Base-by-base conservation (phyloP, 2,113 vertebrate species). In the Perca flavescens region DNA sequence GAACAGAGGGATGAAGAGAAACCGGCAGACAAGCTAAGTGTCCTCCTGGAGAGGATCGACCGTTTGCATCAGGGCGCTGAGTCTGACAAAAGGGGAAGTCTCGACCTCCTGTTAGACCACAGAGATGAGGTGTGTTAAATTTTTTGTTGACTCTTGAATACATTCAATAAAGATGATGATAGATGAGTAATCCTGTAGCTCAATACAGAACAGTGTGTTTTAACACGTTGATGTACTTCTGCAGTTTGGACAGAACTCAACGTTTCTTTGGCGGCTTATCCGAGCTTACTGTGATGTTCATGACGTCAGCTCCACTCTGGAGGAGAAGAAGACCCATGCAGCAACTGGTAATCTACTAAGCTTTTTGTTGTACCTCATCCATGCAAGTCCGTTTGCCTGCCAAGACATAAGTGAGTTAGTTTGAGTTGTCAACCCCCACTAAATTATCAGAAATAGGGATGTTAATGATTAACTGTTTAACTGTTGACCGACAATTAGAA, bases 201-300 rank as follows among this genome's bases (percentile, higher is more conserved):
- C 1, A 66, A 6, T 43, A 46, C 34, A 2, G 1, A 56, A 43
- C 22, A 3, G 13, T 7, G 16, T 73, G n/a, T 64, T n/a, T 53
- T 31, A 25, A 62, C 28, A 19, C 5, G 73, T 47, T 61, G 5
- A 11, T 71, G 5, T 79, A 0, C 8, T 73, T 74, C 47, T 81
- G 47, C 53, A 99, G 98, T 97, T 96, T 80, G 95, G 91, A 89
- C 94, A 97, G 89, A 94, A 85, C 54, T 93, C 92, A 22, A 82
- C 93, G 25, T 97, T 97, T 88, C 95, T 99, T 60, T 99, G 98
- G 98, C 96, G 98, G 19, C 90, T 99, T 58, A 93, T 85, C 67
- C 96, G 98, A 47, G 96, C 96, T 54, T 96, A 97, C 83, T 96
- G 95, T 77, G 98, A 99, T 84, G 93, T 97, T 88, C 97, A 95